These are phyloP conservation scores for Eupithecia dodoneata DNA, from an alignment of 2,888 invertebrate genomes.

Conservation along the genomic window DNA sequence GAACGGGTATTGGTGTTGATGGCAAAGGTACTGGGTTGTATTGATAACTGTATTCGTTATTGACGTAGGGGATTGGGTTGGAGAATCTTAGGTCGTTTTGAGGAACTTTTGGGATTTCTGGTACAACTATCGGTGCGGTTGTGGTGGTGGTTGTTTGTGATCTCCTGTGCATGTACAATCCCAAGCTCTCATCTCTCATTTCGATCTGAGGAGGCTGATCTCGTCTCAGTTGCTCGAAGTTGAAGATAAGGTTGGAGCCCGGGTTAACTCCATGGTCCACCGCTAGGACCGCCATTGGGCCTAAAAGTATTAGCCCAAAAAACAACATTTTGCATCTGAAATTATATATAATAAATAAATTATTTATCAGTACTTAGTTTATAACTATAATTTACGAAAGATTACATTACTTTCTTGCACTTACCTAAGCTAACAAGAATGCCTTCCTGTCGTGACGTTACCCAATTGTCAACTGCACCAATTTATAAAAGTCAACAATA, in stretches of 20 bases:
- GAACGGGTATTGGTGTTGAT: constrained; percentile 29
- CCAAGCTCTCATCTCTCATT: constrained; percentile 56
- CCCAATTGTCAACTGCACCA: constrained; percentile 9
- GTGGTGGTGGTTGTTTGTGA: constrained; percentile 48
- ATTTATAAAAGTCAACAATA: constrained; percentile 7
- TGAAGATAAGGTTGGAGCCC: constrained; percentile 52
- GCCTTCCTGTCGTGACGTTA: constrained; percentile 8
- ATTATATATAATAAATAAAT: constrained; percentile 8
- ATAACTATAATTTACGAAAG: not conserved
- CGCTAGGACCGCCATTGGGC: constrained; percentile 48
- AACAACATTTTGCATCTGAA: constrained; percentile 50
- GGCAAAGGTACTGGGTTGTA: constrained; percentile 20
- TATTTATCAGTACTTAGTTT: constrained; percentile 7
- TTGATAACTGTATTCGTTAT: constrained; percentile 8
- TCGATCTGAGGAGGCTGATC: constrained; percentile 58
- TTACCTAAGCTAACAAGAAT: not conserved
- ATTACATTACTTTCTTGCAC: not conserved
- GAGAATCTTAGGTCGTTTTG: constrained; percentile 20
- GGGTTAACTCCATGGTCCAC: constrained; percentile 44
- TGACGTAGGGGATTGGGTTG: constrained; percentile 9
- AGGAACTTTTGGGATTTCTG: constrained; percentile 10
- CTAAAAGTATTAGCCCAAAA: constrained; percentile 43
- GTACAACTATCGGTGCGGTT: constrained; percentile 34
- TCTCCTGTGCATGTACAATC: constrained; percentile 53
- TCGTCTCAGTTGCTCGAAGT: constrained; percentile 55